Conservation (phyloP, 2,888 invertebrate species). For the Pocota personata region DNA sequence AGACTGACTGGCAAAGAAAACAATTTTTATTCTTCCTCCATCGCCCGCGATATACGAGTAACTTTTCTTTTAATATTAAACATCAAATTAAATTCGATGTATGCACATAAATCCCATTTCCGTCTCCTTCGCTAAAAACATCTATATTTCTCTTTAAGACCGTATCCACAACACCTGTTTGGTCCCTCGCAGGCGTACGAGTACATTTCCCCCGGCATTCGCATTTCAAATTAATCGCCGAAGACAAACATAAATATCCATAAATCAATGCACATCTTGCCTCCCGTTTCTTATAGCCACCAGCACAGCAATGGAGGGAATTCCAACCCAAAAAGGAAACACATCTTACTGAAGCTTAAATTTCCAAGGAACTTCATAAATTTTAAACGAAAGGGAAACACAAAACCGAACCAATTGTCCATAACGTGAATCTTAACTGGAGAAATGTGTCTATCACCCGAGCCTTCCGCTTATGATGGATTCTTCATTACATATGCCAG, state of each 20-base stretch:
- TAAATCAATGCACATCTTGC: constrained; percentile 44
- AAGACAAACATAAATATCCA: constrained; percentile 31
- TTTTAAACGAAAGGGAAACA: constrained; percentile 10
- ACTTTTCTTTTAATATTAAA: background rate
- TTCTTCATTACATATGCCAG: background rate
- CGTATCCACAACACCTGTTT: background rate
- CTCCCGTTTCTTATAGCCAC: no score
- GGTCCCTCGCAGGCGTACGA: background rate
- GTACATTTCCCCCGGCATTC: background rate
- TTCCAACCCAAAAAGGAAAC: background rate
- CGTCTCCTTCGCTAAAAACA: background rate
- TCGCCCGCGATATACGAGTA: no score
- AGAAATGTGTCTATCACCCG: background rate
- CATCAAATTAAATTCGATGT: background rate
- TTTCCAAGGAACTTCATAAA: constrained; percentile 11
- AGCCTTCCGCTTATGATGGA: background rate
- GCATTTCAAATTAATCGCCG: constrained; percentile 43
- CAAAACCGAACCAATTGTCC: constrained; percentile 35
- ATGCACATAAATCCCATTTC: background rate
- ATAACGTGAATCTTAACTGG: background rate
- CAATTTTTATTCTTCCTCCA: no score
- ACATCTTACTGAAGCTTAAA: constrained; percentile 5
- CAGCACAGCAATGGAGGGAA: no score
- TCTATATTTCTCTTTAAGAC: background rate
- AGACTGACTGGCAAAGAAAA: no score